Evolutionary conservation across 2,888 invertebrate species (phyloP).

Genomic region (Lithophane ornitopus): DNA sequence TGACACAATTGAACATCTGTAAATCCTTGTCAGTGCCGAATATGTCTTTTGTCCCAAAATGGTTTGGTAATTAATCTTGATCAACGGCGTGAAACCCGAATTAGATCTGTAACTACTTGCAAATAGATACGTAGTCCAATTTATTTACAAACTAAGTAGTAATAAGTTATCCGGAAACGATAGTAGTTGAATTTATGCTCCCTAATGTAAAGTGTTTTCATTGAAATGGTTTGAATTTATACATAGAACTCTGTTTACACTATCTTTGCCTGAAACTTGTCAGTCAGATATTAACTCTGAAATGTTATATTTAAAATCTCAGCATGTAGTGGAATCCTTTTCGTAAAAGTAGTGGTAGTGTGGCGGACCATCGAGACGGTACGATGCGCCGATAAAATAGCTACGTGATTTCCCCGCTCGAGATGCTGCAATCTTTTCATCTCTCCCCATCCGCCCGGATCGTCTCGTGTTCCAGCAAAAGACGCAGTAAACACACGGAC

Average conservation of each 20-base stretch:
- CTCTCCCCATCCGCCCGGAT: slow-evolving; percentile 72
- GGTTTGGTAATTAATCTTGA: slow-evolving; percentile 47
- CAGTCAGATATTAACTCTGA: slow-evolving; percentile 42
- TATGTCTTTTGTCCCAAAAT: slow-evolving; percentile 36
- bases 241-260: background rate
- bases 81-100: slow-evolving; percentile 9
- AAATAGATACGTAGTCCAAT: slow-evolving; percentile 5
- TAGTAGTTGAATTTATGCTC: slow-evolving; percentile 17
- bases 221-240: slow-evolving; percentile 17
- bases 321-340: slow-evolving; percentile 61
- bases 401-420: slow-evolving; percentile 85
- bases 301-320: slow-evolving; percentile 63
- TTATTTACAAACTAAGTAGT: slow-evolving; percentile 30
- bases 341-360: slow-evolving; percentile 60
- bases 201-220: slow-evolving; percentile 6
- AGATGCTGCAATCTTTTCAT: slow-evolving; percentile 85
- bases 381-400: slow-evolving; percentile 83
- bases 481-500: slow-evolving; percentile 82
- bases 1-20: slow-evolving; percentile 60
- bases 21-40: slow-evolving; percentile 43
- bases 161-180: background rate
- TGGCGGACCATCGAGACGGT: slow-evolving; percentile 76
- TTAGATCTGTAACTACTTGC: slow-evolving; percentile 1
- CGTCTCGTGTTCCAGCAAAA: slow-evolving; percentile 71
- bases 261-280: slow-evolving; percentile 17